Conservation (phyloP, 2,888 invertebrate species). For the Chydorus sphaericus region DNA sequence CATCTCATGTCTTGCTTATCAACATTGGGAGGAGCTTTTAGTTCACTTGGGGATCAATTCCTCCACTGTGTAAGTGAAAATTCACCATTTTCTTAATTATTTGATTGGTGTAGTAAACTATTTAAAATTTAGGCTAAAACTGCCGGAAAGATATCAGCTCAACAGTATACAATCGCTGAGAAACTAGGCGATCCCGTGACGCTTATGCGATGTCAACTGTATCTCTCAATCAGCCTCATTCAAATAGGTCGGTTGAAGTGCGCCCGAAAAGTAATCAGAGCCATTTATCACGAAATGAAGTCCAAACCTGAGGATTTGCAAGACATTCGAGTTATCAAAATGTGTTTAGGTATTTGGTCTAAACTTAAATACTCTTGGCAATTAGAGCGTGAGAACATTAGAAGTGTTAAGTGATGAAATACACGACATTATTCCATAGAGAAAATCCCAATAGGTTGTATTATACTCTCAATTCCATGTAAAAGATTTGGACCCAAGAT, state of each 20-base stretch:
- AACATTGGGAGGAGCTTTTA: slow-evolving; percentile 90
- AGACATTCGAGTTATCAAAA: slow-evolving; percentile 52
- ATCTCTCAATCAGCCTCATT: slow-evolving; percentile 70
- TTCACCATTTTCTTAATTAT: neutral
- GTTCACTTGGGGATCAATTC: slow-evolving; percentile 81
- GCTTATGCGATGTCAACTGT: slow-evolving; percentile 68
- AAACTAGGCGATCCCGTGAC: slow-evolving; percentile 67
- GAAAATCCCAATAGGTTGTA: too few relatives aligned
- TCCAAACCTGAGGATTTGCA: slow-evolving; percentile 35
- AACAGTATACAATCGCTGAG: slow-evolving; percentile 66
- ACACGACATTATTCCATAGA: neutral
- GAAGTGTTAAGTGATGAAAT: neutral
- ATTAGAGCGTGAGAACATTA: neutral
- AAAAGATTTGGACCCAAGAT: neutral
- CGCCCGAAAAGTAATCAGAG: slow-evolving; percentile 39
- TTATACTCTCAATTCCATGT: too few relatives aligned
- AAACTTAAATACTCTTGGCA: slow-evolving; percentile 48
- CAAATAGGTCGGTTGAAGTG: slow-evolving; percentile 55
- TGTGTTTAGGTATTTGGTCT: slow-evolving; percentile 79
- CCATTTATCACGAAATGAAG: slow-evolving; percentile 20
- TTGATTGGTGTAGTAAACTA: slow-evolving; percentile 12
- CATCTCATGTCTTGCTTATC: slow-evolving; percentile 86
- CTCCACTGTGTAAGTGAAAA: slow-evolving; percentile 48
- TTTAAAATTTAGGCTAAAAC: slow-evolving; percentile 51
- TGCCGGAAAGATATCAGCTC: slow-evolving; percentile 72